Evolutionary conservation across 1,140 invertebrate genomes (phyloP), one percentile per base, ranked within the genome.

Genomic region (Lordiphosa mommai): DNA sequence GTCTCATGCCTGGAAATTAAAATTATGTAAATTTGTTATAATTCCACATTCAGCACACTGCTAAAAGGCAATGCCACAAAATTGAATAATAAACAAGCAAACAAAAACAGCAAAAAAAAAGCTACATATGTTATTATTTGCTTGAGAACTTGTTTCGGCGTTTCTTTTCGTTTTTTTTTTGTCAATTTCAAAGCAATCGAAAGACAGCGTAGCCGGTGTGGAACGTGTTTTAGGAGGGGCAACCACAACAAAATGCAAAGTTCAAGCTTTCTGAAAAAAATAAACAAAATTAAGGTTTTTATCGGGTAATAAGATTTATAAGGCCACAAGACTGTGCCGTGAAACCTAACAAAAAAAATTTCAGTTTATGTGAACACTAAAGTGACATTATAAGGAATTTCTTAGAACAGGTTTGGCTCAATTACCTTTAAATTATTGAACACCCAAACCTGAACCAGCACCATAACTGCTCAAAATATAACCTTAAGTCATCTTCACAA

Each of bases 1-100:
- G 20, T 27, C 23, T 27, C 23, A 27, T 7, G 23, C 4, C 30
- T 27, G 12, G 34, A 55, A 33, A 69, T 40, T 46, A n/a, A 55
- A 72, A 77, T 72, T 77, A 79, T 77, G 72, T 68, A 72, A 77
- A 77, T 79, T 63, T 38, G 41, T 49, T 52, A 60, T 66, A 72
- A 60, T 72, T 58, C 52, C 64, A 68, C 23, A 27, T 27, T 27
- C 23, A 27, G 23, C 23, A 49, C 59, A 33, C 43, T 60, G 57
- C 53, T 55, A 53, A 58, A 61, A 50, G 33, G 56, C 60, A 72
- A 65, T 47, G 51, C 67, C 66, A 49, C 60, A 47, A 63, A 73
- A 73, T 43, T 60, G 55, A 69, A 23, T 47, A 63, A 77, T 77
- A 76, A 76, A 76, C 40, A 60, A 76, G 72, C 32, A 41, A 58